A percentile compares a stretch with the other conserved stretches of the same genome.
Evolutionary conservation across 1,140 invertebrate species (phyloP).

Genomic region (Diachasma alloeum): DNA sequence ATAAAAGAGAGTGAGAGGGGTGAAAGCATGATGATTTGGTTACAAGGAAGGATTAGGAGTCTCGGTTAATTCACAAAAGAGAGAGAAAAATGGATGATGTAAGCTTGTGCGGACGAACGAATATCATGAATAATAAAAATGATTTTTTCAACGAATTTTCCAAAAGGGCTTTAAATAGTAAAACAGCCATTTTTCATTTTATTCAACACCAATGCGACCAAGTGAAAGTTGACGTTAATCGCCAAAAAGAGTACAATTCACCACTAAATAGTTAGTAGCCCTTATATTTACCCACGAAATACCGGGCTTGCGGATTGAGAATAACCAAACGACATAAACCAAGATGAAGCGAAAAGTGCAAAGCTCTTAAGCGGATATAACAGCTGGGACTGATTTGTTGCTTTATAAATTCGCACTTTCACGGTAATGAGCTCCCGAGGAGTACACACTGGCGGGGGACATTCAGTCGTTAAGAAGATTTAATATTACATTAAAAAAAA

Average conservation of each 20-base stretch:
- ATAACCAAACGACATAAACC: background rate
- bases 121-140: background rate
- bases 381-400: constrained; percentile 17
- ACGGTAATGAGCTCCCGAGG: constrained; percentile 13
- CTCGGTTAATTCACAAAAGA: background rate
- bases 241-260: background rate
- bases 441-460: background rate
- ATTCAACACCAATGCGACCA: background rate
- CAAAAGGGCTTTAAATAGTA: no score
- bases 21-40: constrained; percentile 12
- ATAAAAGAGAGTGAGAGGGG: constrained; percentile 4
- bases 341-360: background rate
- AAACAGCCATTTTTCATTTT: no score
- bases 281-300: background rate
- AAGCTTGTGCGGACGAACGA: background rate
- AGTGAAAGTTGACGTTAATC: background rate
- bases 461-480: constrained; percentile 20
- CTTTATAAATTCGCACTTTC: constrained; percentile 24
- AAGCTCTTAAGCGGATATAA: constrained; percentile 20
- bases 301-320: background rate
- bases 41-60: constrained; percentile 13
- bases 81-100: background rate
- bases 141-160: no score
- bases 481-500: background rate
- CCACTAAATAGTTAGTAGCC: background rate